Conservation (phyloP, 2,113 vertebrate species). For the Tamias sibiricus region DNA sequence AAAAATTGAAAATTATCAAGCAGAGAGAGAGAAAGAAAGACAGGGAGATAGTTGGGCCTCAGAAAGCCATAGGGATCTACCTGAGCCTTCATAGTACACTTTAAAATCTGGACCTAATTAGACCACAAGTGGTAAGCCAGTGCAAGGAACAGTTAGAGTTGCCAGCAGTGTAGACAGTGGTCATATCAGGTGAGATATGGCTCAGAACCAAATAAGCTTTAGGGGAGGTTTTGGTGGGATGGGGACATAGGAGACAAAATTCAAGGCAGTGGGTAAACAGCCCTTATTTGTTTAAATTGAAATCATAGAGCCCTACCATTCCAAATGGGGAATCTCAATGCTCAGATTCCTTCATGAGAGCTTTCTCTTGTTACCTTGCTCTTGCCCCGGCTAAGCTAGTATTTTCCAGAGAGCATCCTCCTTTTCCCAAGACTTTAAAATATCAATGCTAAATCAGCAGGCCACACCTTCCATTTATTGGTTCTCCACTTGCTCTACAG, state of each 20-base stretch:
- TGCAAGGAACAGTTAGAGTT: neutral
- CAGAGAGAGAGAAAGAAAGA: rapidly evolving
- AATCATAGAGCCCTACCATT: too few relatives aligned
- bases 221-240: neutral
- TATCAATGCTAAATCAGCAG: neutral
- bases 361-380: neutral
- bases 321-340: neutral
- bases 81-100: neutral
- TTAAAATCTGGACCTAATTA: neutral
- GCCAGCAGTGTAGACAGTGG: too few relatives aligned
- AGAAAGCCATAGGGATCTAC: neutral
- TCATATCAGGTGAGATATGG: neutral
- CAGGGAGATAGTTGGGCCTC: neutral
- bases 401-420: neutral
- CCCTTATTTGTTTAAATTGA: neutral
- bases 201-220: neutral
- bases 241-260: neutral
- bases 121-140: neutral
- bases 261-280: neutral
- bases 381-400: neutral
- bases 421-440: neutral
- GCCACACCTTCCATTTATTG: neutral
- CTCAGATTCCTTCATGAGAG: neutral
- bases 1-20: neutral
- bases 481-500: neutral